Base-by-base conservation (phyloP, 2,888 invertebrate genomes). In the Drosophila greeni region DNA sequence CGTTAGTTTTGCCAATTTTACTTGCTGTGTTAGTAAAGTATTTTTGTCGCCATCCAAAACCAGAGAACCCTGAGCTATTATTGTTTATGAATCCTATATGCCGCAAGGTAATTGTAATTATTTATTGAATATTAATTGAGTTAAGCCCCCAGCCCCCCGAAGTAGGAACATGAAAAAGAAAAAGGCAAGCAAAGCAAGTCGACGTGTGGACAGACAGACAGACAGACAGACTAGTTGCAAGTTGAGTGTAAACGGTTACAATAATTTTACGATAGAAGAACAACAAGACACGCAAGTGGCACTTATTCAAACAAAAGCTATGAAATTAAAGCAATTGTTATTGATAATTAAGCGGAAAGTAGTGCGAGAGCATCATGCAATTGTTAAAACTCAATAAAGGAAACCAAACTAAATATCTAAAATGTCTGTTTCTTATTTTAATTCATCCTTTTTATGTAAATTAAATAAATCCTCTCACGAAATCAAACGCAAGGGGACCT, bases 321-420 rank as follows among this genome's bases (percentile, higher is more conserved):
- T 62, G 42, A 60, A 67, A 59, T 54, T 48, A 24, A 75, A 64
- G 66, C 75, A 80, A 78, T 83, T 81, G 73, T 81, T 75, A 81
- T 77, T 77, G 69, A 77, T 73, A 69, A 81, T 70, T 81, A 73
- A 73, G 81, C 73, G 54, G 61, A 70, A 33, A 74, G 57, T 58
- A 72, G 45, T 58, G 72, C 62, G 64, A 75, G 51, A 54, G 59
- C 69, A 70, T 73, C 67, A 71, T 66, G 73, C 83, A 82, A 80
- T 73, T 78, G 76, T 78, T 74, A 74, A 76, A 77, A 75, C 74
- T 81, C 69, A 79, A 83, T 79, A 75, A 83, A 70, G 71, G 40
- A 54, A 70, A 66, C 51, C 34, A 60, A 68, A 61, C 7, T 62
- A 52, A 58, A 66, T 31, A 24, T 7, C 18, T 9, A 20, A 29